Conservation (phyloP, 2,113 vertebrate species). For the Indicator indicator region DNA sequence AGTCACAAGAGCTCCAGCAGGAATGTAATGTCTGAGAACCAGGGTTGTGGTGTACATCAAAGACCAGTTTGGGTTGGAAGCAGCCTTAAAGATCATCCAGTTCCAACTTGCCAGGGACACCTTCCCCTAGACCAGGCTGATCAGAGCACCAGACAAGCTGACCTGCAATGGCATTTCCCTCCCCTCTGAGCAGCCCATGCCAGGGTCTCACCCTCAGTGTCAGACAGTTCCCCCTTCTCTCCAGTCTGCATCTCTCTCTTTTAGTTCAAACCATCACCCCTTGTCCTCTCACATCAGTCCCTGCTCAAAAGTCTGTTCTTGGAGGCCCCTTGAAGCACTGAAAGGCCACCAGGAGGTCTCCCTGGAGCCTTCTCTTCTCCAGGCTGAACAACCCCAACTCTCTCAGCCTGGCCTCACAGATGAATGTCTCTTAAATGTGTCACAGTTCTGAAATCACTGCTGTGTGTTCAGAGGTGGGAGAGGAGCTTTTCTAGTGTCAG, state of each 20-base stretch:
- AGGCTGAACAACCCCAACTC: background rate
- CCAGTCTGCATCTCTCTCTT: background rate
- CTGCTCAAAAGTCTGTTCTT: too few relatives aligned
- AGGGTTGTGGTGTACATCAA: background rate
- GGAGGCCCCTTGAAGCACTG: background rate
- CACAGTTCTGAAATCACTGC: background rate
- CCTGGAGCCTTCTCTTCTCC: background rate
- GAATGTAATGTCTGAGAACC: slow-evolving; percentile 6
- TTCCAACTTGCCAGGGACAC: background rate
- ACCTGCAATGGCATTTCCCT: background rate
- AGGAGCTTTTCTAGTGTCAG: background rate
- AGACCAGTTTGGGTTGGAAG: background rate
- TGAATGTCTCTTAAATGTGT: background rate
- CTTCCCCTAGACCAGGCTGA: background rate
- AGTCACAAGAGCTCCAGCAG: background rate
- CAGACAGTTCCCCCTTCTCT: background rate
- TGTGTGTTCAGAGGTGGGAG: background rate
- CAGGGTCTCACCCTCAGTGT: background rate
- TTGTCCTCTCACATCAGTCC: background rate
- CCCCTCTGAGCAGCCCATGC: too few relatives aligned
- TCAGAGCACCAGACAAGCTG: background rate
- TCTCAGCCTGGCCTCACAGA: background rate
- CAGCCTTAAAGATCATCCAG: background rate
- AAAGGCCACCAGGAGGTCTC: background rate
- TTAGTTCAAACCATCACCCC: background rate